Evolutionary conservation across 1,140 invertebrate species (phyloP).

Genomic region (Drosophila subpulchrella): DNA sequence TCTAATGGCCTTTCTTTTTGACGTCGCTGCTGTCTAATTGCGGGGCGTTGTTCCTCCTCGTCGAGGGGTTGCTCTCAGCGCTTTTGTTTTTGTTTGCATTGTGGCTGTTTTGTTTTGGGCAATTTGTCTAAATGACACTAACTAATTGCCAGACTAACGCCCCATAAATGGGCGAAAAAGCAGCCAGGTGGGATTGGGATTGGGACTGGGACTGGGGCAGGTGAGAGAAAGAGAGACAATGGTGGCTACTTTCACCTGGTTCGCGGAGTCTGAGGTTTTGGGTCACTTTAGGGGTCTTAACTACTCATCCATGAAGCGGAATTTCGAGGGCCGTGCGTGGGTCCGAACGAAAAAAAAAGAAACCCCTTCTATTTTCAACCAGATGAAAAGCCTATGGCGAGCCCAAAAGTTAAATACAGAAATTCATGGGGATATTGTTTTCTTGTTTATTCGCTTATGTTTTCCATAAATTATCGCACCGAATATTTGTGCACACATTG

Average conservation of each 20-base stretch:
- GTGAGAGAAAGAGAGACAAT: conserved; percentile 42
- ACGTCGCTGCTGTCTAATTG: conserved; percentile 62
- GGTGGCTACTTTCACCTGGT: conserved; percentile 63
- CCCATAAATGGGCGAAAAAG: conserved; percentile 65
- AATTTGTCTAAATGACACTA: conserved; percentile 82
- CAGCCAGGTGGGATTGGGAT: conserved; percentile 7
- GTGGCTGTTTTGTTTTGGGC: conserved; percentile 56
- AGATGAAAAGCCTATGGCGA: conserved; percentile 20
- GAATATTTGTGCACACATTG: conserved; percentile 75
- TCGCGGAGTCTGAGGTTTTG: conserved; percentile 15
- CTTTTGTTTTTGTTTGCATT: conserved; percentile 49
- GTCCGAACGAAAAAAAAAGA: neutral
- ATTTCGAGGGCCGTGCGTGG: conserved; percentile 23
- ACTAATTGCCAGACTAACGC: conserved; percentile 79
- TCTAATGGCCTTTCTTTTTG: conserved; percentile 78
- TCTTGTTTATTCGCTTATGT: conserved; percentile 54
- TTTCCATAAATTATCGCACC: conserved; percentile 70
- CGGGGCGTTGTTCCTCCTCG: conserved; percentile 63
- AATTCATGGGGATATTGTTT: conserved; percentile 32
- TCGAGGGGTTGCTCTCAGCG: conserved; percentile 28
- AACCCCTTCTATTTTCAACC: neutral
- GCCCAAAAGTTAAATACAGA: conserved; percentile 21
- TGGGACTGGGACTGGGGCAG: neutral
- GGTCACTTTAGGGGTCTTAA: conserved; percentile 21
- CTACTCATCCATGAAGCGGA: conserved; percentile 30